phyloP scores from a whole-genome alignment of 2,888 invertebrate species.

The Campoplex nolae region DNA sequence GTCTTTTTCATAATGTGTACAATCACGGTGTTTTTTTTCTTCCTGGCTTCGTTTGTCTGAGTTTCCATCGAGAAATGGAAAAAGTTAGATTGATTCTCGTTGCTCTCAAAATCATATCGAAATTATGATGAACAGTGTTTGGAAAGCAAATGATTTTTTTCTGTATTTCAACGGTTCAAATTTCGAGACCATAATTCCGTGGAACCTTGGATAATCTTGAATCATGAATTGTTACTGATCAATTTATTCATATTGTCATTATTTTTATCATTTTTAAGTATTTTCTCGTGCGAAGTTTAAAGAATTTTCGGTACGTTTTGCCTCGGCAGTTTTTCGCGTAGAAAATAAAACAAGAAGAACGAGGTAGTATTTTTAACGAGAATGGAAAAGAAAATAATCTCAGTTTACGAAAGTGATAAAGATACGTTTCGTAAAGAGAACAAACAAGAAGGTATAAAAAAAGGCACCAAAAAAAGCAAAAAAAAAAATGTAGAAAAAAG shows the following conservation, averaged over 20 bases:
- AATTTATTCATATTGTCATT: neutral
- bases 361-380: constrained; percentile 7
- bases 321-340: neutral
- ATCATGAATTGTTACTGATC: neutral
- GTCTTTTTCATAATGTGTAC: no score
- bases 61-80: no score
- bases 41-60: no score
- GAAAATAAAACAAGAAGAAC: neutral
- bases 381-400: constrained; percentile 13
- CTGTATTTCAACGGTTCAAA: neutral
- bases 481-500: neutral
- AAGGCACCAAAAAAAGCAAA: neutral
- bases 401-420: constrained; percentile 31
- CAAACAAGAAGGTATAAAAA: neutral
- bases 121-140: no score
- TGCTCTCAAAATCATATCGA: no score
- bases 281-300: neutral
- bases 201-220: no score
- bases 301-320: neutral
- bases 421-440: constrained; percentile 34
- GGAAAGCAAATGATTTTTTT: no score
- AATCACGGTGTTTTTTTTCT: no score
- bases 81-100: no score
- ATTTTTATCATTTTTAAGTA: neutral
- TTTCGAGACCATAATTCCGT: no score